Evolutionary conservation across 2,113 vertebrate genomes (phyloP).

Genomic region (Serinus canaria): DNA sequence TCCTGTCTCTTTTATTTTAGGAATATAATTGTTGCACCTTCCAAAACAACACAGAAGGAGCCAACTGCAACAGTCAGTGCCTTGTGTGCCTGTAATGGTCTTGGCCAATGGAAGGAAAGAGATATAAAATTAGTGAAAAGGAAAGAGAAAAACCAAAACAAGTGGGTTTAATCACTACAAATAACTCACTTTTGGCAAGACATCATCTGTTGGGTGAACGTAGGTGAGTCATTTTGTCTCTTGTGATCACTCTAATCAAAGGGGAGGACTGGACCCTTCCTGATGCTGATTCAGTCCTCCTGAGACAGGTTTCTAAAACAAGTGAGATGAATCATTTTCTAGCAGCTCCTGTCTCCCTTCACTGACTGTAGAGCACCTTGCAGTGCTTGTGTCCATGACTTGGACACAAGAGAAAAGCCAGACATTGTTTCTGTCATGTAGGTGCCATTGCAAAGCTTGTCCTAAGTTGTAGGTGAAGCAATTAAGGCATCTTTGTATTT

Average conservation of each 20-base stretch:
- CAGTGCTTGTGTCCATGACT: not conserved
- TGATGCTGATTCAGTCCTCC: not conserved
- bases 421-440: not conserved
- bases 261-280: not conserved
- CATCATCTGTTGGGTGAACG: not conserved
- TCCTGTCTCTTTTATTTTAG: slow-evolving; percentile 64
- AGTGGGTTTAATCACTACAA: not conserved
- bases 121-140: not conserved
- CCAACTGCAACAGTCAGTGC: slow-evolving; percentile 59
- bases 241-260: not conserved
- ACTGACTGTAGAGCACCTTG: not conserved
- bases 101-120: slow-evolving; percentile 15
- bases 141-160: not conserved
- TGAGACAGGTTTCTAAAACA: slow-evolving; percentile 4
- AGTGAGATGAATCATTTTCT: not conserved
- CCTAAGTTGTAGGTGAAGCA: not conserved
- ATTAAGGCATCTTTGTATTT: not conserved
- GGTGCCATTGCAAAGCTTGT: not conserved
- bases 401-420: not conserved
- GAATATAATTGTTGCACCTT: slow-evolving; percentile 69
- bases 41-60: slow-evolving; percentile 50
- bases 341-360: not conserved
- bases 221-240: not conserved
- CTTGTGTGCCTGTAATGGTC: slow-evolving; percentile 49
- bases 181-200: not conserved